These are phyloP conservation scores for Helobdella robusta DNA, from an alignment of 2,888 invertebrate genomes.

Conservation along the genomic window DNA sequence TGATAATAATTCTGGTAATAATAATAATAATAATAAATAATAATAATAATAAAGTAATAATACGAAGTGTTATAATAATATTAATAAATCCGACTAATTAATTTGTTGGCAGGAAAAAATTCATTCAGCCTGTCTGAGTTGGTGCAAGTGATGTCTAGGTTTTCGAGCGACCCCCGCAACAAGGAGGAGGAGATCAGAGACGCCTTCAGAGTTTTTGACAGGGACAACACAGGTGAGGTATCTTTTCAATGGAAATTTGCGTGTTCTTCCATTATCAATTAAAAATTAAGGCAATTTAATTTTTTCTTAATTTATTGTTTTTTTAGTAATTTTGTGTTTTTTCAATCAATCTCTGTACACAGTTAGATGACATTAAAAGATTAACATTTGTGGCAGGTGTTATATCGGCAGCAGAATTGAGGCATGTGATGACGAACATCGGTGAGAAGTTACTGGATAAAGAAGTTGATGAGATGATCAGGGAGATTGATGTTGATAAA, in stretches of 20 bases:
- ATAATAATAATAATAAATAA: neutral
- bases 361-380: too few relatives aligned
- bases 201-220: constrained; percentile 95
- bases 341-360: too few relatives aligned
- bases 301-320: too few relatives aligned
- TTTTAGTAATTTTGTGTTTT: too few relatives aligned
- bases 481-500: constrained; percentile 19
- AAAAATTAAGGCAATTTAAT: too few relatives aligned
- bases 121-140: constrained; percentile 99
- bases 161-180: constrained; percentile 76
- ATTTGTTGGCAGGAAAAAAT: constrained; percentile 55
- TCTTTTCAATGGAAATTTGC: too few relatives aligned
- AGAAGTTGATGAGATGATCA: constrained; percentile 23
- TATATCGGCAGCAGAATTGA: constrained; percentile 18
- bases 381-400: too few relatives aligned
- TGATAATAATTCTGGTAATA: neutral
- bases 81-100: neutral
- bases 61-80: neutral
- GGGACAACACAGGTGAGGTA: constrained; percentile 98
- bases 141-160: constrained; percentile 99
- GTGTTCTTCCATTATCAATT: too few relatives aligned
- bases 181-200: constrained; percentile 96
- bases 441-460: constrained; percentile 22
- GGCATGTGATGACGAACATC: constrained; percentile 22
- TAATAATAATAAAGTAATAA: neutral